Evolutionary conservation across 1,140 invertebrate genomes (phyloP).

Genomic region (Caenorhabditis briggsae): DNA sequence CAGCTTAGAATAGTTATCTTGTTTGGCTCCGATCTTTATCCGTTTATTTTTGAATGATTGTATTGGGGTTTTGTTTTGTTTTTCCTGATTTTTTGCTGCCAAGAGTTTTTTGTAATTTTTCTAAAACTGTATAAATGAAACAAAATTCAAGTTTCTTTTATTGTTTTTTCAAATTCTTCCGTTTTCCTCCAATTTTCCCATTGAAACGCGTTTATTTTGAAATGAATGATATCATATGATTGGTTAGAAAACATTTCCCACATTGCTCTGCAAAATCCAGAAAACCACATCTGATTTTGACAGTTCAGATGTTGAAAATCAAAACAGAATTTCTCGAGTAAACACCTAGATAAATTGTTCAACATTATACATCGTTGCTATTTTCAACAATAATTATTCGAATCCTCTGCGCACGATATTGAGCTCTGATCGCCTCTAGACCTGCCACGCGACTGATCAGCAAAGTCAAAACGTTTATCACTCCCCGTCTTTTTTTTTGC

Average conservation of each 20-base stretch:
- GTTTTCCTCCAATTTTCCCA: background rate
- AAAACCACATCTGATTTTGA: background rate
- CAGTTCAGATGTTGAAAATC: background rate
- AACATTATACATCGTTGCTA: background rate
- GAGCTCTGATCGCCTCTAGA: constrained; percentile 16
- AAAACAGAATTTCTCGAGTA: background rate
- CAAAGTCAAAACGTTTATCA: constrained; percentile 18
- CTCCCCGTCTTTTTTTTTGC: background rate
- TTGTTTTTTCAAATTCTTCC: background rate
- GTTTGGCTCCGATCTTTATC: background rate
- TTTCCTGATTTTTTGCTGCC: no score
- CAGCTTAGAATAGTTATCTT: background rate
- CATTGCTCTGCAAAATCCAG: background rate
- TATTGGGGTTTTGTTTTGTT: no score
- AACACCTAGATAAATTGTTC: background rate
- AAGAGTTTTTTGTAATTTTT: no score
- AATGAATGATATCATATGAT: background rate
- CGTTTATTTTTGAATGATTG: background rate
- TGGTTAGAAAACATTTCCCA: background rate
- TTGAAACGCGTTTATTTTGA: background rate
- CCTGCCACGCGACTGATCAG: constrained; percentile 8
- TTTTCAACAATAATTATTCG: background rate
- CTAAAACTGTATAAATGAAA: background rate
- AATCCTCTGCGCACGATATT: background rate
- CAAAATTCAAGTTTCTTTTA: background rate